These are phyloP conservation scores for Acronicta alni DNA, from an alignment of 2,888 invertebrate genomes.

Conservation along the genomic window DNA sequence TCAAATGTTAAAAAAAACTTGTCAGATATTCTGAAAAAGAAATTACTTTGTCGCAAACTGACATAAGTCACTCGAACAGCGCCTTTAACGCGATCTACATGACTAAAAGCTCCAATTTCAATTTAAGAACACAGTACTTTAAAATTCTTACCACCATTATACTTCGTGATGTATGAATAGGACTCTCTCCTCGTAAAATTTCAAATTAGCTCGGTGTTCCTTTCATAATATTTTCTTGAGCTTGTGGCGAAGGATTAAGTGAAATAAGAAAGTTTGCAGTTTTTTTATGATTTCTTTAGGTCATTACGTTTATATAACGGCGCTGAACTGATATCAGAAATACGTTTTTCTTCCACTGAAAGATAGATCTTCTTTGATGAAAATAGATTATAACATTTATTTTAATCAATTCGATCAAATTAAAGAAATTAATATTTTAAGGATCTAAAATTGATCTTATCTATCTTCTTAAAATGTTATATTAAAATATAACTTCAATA, in stretches of 20 bases:
- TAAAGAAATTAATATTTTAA: no score
- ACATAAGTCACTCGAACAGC: slow-evolving; percentile 26
- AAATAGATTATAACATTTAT: no score
- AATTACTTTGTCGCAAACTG: no score
- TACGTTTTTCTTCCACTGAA: neutral
- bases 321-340: slow-evolving; percentile 1
- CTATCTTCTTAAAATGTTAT: no score
- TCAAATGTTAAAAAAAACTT: no score
- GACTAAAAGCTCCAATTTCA: slow-evolving; percentile 21
- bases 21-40: no score
- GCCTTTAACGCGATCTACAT: slow-evolving; percentile 11
- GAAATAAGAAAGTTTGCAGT: slow-evolving; percentile 7
- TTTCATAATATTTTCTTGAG: slow-evolving; percentile 32
- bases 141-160: slow-evolving; percentile 27
- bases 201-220: slow-evolving; percentile 42
- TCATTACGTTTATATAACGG: no score
- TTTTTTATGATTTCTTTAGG: slow-evolving; percentile 9
- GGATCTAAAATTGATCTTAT: no score
- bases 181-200: slow-evolving; percentile 38
- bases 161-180: slow-evolving; percentile 38
- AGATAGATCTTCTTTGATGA: neutral
- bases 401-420: no score
- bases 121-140: slow-evolving; percentile 26
- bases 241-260: slow-evolving; percentile 14
- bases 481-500: no score